phyloP scores from a whole-genome alignment of 2,113 vertebrate species.

The Ellobius talpinus region DNA sequence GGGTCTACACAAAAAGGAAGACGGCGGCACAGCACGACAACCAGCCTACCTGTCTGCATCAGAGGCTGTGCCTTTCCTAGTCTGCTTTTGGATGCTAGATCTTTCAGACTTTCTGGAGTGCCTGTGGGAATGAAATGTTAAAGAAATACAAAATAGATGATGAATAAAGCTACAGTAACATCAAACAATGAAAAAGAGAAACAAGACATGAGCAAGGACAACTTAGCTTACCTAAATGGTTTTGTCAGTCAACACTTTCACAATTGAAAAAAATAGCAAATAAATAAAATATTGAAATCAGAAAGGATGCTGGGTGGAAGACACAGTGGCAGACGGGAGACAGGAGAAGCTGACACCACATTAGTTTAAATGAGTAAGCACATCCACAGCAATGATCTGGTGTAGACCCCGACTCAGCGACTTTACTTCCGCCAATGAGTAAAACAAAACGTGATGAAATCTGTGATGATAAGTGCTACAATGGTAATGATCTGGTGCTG shows the following conservation, averaged over 20 bases:
- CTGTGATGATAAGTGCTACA: neutral
- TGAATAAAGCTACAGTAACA: constrained; percentile 78
- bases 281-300: neutral
- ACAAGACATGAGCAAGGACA: constrained; percentile 74
- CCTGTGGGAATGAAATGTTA: constrained; percentile 90
- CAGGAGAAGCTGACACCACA: neutral
- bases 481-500: neutral
- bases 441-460: constrained; percentile 1
- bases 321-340: constrained; percentile 55
- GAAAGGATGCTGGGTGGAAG: constrained; percentile 10
- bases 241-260: constrained; percentile 31
- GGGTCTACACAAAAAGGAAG: neutral
- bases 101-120: constrained; percentile 94
- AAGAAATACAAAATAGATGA: constrained; percentile 85
- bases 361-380: neutral
- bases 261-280: neutral
- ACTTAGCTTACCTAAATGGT: constrained; percentile 58
- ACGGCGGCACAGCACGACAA: constrained; percentile 48
- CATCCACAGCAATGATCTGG: neutral
- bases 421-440: neutral
- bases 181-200: constrained; percentile 67
- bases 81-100: constrained; percentile 93
- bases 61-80: constrained; percentile 91
- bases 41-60: constrained; percentile 94
- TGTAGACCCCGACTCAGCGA: neutral